Percentiles rank a stretch among this genome's conserved stretches.
Evolutionary conservation across 2,113 vertebrate genomes (phyloP).

Genomic region (Nymphicus hollandicus): DNA sequence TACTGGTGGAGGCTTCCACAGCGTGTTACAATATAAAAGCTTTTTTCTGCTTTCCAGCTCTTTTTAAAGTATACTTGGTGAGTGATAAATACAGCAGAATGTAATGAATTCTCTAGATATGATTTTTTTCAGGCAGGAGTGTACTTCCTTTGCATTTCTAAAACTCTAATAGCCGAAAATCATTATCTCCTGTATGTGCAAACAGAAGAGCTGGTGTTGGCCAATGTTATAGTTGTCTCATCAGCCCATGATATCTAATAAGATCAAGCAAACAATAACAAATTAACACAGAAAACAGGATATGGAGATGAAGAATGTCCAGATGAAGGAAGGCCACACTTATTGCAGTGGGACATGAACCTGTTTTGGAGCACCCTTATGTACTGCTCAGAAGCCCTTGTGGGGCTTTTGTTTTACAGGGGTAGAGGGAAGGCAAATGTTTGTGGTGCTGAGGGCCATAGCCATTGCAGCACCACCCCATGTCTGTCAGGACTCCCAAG

Average conservation of each 20-base stretch:
- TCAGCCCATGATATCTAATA: background rate
- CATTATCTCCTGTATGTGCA: background rate
- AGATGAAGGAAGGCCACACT: background rate
- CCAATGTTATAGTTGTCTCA: background rate
- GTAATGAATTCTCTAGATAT: background rate
- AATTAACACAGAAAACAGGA: background rate
- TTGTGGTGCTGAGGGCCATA: background rate
- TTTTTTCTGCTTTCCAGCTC: background rate
- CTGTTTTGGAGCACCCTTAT: background rate
- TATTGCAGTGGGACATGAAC: background rate
- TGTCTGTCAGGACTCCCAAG: background rate
- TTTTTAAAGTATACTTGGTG: background rate
- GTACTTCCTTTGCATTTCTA: background rate
- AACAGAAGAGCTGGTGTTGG: background rate
- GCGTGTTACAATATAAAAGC: background rate
- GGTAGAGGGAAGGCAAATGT: background rate
- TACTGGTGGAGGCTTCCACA: background rate
- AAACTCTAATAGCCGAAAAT: background rate
- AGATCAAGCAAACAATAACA: background rate
- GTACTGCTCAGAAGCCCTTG: background rate
- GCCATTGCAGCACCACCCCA: rapidly evolving
- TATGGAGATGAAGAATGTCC: background rate
- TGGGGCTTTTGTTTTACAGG: rapidly evolving
- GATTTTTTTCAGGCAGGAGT: background rate
- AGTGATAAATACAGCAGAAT: background rate